Percentiles rank a stretch among this genome's conserved stretches.
phyloP scores from a whole-genome alignment of 2,888 invertebrate species.

The Acrobasis repandana region DNA sequence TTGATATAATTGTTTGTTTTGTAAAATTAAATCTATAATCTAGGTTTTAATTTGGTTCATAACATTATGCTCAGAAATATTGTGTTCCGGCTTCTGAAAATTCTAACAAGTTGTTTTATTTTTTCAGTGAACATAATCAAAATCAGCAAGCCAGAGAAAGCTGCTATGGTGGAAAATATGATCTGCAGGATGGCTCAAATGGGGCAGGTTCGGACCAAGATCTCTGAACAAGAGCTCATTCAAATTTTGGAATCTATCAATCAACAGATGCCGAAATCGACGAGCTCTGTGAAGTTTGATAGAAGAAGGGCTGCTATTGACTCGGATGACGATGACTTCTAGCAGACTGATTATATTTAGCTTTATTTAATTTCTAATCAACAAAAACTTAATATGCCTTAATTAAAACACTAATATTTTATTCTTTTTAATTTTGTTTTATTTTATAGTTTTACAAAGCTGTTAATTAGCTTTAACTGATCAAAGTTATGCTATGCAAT shows the following conservation, averaged over 20 bases:
- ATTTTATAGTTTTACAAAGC: not conserved
- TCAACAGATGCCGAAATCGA: slow-evolving; percentile 90
- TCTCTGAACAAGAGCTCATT: slow-evolving; percentile 93
- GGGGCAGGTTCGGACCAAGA: slow-evolving; percentile 92
- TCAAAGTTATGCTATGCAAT: not conserved
- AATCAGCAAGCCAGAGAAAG: slow-evolving; percentile 98
- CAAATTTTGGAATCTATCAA: slow-evolving; percentile 93
- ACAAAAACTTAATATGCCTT: slow-evolving; percentile 36
- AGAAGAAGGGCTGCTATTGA: slow-evolving; percentile 94
- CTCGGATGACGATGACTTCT: slow-evolving; percentile 88
- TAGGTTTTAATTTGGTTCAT: too few relatives aligned
- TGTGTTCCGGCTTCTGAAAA: too few relatives aligned
- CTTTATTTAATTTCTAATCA: slow-evolving; percentile 22
- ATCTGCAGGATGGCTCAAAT: slow-evolving; percentile 96
- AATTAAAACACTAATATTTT: slow-evolving; percentile 27
- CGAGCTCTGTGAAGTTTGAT: slow-evolving; percentile 94
- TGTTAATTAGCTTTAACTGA: not conserved
- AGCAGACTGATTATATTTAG: slow-evolving; percentile 39
- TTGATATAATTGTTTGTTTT: too few relatives aligned
- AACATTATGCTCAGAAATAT: too few relatives aligned
- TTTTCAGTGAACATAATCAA: slow-evolving; percentile 95
- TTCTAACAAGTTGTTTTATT: not conserved
- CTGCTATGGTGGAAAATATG: slow-evolving; percentile 96
- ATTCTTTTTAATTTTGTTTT: slow-evolving; percentile 16
- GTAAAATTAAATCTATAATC: too few relatives aligned